Base-by-base conservation (phyloP, 2,113 vertebrate species). In the Epinephelus moara region DNA sequence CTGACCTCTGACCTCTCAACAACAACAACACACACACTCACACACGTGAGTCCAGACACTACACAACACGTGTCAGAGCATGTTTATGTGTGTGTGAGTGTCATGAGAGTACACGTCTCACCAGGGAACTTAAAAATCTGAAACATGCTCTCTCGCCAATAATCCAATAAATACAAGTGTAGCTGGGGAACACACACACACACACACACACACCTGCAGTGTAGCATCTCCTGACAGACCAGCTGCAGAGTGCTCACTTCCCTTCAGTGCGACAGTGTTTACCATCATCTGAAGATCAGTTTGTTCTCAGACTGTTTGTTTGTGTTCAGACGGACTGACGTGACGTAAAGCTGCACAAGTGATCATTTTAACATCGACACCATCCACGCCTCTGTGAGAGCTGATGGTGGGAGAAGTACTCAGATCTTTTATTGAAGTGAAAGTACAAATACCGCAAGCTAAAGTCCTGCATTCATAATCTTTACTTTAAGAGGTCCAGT, bases 201-300 rank as follows among this genome's bases (percentile, higher is more conserved):
- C 63, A 33, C 59, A 33, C 61, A 79, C 70, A 82, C 64, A 67
- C 83, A 82, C 76, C 60, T 59, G 64, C 62, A 27, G 70, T 3
- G 49, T 1, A 59, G 63, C 27, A 2, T 68, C 53, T 75, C 78
- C 62, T 40, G 25, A 55, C 68, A 69, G 52, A 78, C 9, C 88
- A 92, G 85, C 87, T 89, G 90, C 74, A 68, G 23, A 40, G 67
- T 13, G 9, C 49, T 21, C 18, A 11, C 25, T 33, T 25, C 14
- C 13, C 27, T 4, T 67, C 80, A 70, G 57, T 42, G 12, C 49
- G 50, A 63, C 61, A 17, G 27, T 74, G 56, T 50, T 74, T 50
- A 37, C 57, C 13, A 12, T 21, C 40, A 8, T 68, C 15, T 4
- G 14, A n/a, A 47, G 37, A 37, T 50, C 61, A 66, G 13, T 53